A percentile compares a stretch with the other conserved stretches of the same genome.
These are phyloP conservation scores for Dicyrtomina minuta DNA, from an alignment of 2,888 invertebrate genomes.

Conservation along the genomic window DNA sequence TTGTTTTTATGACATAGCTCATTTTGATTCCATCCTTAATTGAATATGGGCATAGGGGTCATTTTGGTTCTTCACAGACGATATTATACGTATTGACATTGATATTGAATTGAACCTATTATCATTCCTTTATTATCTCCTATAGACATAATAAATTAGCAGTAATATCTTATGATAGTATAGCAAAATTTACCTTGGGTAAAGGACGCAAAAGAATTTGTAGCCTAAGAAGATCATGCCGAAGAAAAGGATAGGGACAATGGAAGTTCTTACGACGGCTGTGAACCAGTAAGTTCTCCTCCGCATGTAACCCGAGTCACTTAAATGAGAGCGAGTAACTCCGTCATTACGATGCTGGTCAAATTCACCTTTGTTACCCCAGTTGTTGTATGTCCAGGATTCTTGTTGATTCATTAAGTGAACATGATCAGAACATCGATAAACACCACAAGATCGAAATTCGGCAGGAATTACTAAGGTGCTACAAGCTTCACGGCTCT, in stretches of 20 bases:
- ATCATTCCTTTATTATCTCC: too few species aligned
- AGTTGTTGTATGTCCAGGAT: conserved; percentile 32
- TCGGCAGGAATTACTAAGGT: conserved; percentile 4
- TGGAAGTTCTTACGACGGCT: conserved; percentile 23
- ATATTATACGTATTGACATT: too few species aligned
- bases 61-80: too few species aligned
- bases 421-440: conserved; percentile 28
- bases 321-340: conserved; percentile 6
- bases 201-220: conserved; percentile 33
- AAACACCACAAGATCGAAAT: conserved; percentile 26
- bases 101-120: too few species aligned
- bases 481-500: conserved; percentile 18
- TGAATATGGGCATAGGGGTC: too few species aligned
- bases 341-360: conserved; percentile 7
- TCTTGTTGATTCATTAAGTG: conserved; percentile 25
- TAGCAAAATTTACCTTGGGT: conserved; percentile 20
- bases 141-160: too few species aligned
- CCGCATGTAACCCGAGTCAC: conserved; percentile 15
- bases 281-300: conserved; percentile 28
- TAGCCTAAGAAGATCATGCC: conserved; percentile 32
- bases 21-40: too few species aligned
- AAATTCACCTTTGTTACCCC: conserved; percentile 31
- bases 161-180: too few species aligned
- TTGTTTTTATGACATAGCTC: too few species aligned
- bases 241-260: conserved; percentile 30